A percentile compares a stretch with the other conserved stretches of the same genome.
Conservation (phyloP, 2,113 vertebrate species). For the Megaptera novaeangliae region DNA sequence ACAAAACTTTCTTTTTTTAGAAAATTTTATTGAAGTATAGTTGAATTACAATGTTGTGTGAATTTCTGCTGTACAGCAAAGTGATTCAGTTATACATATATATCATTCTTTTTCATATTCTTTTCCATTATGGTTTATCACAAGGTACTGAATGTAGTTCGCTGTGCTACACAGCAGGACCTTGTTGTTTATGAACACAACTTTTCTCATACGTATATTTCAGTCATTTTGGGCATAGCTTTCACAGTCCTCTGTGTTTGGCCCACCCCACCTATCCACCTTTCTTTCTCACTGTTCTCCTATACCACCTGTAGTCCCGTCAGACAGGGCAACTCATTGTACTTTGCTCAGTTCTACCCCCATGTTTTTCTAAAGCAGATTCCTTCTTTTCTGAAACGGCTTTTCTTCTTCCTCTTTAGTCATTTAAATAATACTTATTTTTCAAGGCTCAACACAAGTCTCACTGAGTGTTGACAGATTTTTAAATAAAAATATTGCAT, state of each 20-base stretch:
- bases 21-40: background rate
- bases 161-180: background rate
- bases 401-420: background rate
- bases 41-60: background rate
- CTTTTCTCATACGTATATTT: background rate
- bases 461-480: background rate
- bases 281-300: background rate
- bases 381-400: background rate
- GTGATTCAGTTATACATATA: background rate
- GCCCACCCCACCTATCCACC: too few relatives aligned
- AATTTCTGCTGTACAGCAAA: background rate
- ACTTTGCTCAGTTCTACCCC: background rate
- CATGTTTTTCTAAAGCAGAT: background rate
- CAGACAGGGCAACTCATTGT: background rate
- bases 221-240: background rate
- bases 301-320: background rate
- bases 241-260: background rate
- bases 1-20: background rate
- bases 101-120: background rate
- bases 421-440: background rate
- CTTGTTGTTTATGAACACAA: background rate
- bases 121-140: background rate
- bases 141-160: background rate
- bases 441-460: background rate
- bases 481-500: background rate